Evolutionary conservation across 2,888 invertebrate genomes (phyloP).

Genomic region (Camponotus fellah): DNA sequence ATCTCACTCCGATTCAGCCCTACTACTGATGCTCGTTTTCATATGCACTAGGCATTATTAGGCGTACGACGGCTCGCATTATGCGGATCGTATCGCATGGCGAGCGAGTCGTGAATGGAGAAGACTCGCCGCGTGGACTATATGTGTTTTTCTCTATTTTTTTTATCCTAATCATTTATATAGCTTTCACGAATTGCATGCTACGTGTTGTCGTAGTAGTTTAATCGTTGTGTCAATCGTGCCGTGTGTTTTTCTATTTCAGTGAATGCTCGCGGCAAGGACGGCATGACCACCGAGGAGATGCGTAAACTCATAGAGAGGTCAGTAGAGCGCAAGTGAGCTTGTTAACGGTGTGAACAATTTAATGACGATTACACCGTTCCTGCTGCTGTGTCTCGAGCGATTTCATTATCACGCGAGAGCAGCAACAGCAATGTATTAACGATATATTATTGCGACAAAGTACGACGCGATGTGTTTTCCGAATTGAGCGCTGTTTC

Average conservation of each 20-base stretch:
- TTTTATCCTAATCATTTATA: conserved; percentile 63
- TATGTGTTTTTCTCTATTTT: conserved; percentile 62
- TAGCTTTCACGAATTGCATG: conserved; percentile 79
- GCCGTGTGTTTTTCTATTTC: conserved; percentile 89
- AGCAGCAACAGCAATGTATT: conserved; percentile 32
- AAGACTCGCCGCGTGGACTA: conserved; percentile 70
- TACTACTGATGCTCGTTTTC: conserved; percentile 67
- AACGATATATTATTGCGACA: conserved; percentile 38
- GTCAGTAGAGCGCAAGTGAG: conserved; percentile 89
- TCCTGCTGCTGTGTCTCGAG: conserved; percentile 74
- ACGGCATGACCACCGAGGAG: conserved; percentile 97
- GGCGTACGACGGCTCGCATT: conserved; percentile 59
- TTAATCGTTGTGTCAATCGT: conserved; percentile 87
- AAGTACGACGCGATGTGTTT: conserved; percentile 52
- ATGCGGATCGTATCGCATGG: conserved; percentile 69
- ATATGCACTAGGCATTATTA: conserved; percentile 66
- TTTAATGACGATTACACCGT: conserved; percentile 63
- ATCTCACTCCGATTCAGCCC: conserved; percentile 44
- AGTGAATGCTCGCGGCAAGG: conserved; percentile 92
- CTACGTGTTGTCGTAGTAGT: conserved; percentile 84
- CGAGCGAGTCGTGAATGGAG: conserved; percentile 73
- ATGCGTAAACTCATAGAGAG: conserved; percentile 99
- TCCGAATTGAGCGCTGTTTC: conserved; percentile 50
- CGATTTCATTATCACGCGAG: conserved; percentile 65
- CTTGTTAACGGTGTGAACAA: conserved; percentile 71